Evolutionary conservation across 1,140 invertebrate genomes (phyloP), one percentile per base, ranked within the genome.

Genomic region (Bicyclus anynana): DNA sequence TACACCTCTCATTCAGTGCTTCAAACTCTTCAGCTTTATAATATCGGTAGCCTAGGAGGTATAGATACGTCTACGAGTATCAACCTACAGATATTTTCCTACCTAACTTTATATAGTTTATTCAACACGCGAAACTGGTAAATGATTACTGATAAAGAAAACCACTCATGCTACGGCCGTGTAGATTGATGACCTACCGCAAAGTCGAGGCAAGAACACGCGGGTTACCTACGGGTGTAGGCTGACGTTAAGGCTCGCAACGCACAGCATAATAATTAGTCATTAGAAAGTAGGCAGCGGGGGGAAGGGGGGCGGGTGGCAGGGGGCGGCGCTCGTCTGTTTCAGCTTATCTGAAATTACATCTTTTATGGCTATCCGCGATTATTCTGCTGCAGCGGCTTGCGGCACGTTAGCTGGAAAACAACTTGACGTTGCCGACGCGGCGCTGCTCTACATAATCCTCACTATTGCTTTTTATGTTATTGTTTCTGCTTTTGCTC

Each of bases 261-360:
- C 81, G 85, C 77, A 87, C 81, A 85, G 85, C 83, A 88, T 86
- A 85, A 86, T 88, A 86, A 88, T 88, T 88, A 88, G 85, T 86
- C 85, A 88, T 88, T 88, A 88, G 83, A 84, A 88, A 85, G 84
- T 84, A 80, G 82, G 84, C 69, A 85, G 77, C 66, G 64, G 73
- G 74, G 76, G 69, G 47, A 60, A 72, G 65, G 35, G 67, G 62
- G 63, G 67, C 59, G 63, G 54, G 66, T 70, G 65, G 60, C 27
- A 59, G 37, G 67, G 75, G 81, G 84, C 77, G 80, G 80, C 47
- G 77, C 82, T 80, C 82, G 84, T 84, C 80, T 85, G 81, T 87
- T 87, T 85, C 81, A 84, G 83, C 81, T 88, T 86, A 88, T 88
- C 83, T 86, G 81, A 86, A 86, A 86, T 88, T 88, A 88, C 85